Percentiles rank a stretch among this genome's conserved stretches.
phyloP scores from a whole-genome alignment of 2,113 vertebrate species.

The Chlorodrepanis virens region DNA sequence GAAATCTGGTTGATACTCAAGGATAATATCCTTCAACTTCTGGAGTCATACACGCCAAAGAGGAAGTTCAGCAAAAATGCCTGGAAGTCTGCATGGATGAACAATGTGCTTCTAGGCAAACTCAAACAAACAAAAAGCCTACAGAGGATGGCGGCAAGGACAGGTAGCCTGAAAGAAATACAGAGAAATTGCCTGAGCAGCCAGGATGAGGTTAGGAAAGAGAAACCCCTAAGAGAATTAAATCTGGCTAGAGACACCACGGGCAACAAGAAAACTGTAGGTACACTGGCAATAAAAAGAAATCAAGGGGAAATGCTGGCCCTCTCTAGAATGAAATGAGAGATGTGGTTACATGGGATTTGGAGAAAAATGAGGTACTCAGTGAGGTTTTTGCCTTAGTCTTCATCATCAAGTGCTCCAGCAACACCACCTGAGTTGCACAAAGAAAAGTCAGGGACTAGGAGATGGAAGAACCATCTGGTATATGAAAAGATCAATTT shows the following conservation, averaged over 20 bases:
- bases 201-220: neutral
- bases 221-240: neutral
- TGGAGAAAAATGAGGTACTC: neutral
- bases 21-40: neutral
- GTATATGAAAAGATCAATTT: neutral
- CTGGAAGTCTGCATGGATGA: neutral
- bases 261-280: neutral
- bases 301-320: neutral
- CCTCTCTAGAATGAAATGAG: neutral
- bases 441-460: neutral
- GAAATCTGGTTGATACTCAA: neutral
- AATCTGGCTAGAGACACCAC: neutral
- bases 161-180: neutral
- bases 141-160: neutral
- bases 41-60: neutral
- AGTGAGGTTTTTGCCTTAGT: neutral
- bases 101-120: neutral
- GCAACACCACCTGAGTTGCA: neutral
- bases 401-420: neutral
- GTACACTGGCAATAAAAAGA: neutral
- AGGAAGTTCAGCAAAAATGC: neutral
- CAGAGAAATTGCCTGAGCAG: neutral
- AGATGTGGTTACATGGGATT: fast-evolving
- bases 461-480: neutral
- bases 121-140: neutral